A percentile compares a stretch with the other conserved stretches of the same genome.
phyloP scores from a whole-genome alignment of 2,888 invertebrate genomes.

The Latrodectus elegans region DNA sequence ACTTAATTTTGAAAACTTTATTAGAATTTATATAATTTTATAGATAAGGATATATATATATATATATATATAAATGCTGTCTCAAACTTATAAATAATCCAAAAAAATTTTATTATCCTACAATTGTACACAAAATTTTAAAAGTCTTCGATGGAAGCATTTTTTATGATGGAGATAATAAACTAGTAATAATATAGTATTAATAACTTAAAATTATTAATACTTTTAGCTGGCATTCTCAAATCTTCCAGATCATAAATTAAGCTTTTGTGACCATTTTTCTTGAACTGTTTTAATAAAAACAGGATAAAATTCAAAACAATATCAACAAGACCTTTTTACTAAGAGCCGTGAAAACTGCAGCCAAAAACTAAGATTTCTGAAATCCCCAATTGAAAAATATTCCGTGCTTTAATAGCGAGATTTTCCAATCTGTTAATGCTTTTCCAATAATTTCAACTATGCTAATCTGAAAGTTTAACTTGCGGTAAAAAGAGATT shows the following conservation, averaged over 20 bases:
- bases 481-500: slow-evolving; percentile 53
- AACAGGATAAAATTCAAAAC: background rate
- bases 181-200: no score
- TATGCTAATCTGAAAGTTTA: slow-evolving; percentile 61
- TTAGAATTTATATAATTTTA: no score
- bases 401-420: slow-evolving; percentile 32
- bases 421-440: slow-evolving; percentile 55
- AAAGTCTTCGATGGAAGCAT: no score
- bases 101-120: no score
- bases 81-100: no score
- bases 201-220: no score
- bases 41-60: no score
- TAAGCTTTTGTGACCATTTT: background rate
- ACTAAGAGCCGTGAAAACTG: background rate
- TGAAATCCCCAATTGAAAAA: slow-evolving; percentile 34
- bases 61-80: no score
- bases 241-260: slow-evolving; percentile 7
- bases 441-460: slow-evolving; percentile 61
- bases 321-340: slow-evolving; percentile 2
- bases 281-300: background rate
- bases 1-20: no score
- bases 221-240: no score
- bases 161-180: no score
- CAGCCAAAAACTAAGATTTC: background rate
- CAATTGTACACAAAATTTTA: no score